Evolutionary conservation across 1,140 invertebrate species (phyloP).

Genomic region (Drosophila virilis): DNA sequence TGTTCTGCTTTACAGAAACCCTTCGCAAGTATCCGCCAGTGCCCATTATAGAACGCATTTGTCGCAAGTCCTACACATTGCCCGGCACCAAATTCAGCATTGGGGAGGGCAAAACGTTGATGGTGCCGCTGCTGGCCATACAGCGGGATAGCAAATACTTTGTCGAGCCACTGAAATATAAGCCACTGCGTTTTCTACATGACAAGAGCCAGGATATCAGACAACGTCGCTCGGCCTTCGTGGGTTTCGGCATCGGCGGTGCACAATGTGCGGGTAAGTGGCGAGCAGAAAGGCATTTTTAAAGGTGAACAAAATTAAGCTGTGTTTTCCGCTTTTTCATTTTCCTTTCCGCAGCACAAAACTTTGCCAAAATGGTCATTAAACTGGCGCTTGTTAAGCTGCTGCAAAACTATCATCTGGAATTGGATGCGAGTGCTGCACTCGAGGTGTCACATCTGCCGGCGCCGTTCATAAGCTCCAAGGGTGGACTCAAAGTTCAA

Average conservation of each 20-base stretch:
- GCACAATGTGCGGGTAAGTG: constrained; percentile 69
- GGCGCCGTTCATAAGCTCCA: constrained; percentile 60
- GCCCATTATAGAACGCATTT: constrained; percentile 69
- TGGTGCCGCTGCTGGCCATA: constrained; percentile 74
- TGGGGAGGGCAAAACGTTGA: constrained; percentile 74
- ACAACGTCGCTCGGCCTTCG: constrained; percentile 35
- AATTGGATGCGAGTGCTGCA: constrained; percentile 39
- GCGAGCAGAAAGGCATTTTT: neutral
- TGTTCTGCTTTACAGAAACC: constrained; percentile 74
- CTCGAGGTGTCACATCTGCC: constrained; percentile 65
- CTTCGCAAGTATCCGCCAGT: constrained; percentile 84
- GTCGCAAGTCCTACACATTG: constrained; percentile 66
- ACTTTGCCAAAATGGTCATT: constrained; percentile 74
- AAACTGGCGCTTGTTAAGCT: constrained; percentile 71
- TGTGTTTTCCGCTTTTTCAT: neutral
- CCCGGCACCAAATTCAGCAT: constrained; percentile 68
- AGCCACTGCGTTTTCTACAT: constrained; percentile 86
- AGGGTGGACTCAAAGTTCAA: constrained; percentile 62
- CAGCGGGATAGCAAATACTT: constrained; percentile 87
- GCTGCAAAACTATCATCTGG: constrained; percentile 60
- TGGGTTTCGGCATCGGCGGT: constrained; percentile 66
- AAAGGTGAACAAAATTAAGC: neutral
- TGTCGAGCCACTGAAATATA: constrained; percentile 85
- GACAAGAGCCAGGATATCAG: constrained; percentile 20
- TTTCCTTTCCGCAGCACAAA: constrained; percentile 56